Evolutionary conservation across 2,113 vertebrate genomes (phyloP).

Genomic region (Urocynchramus pylzowi): DNA sequence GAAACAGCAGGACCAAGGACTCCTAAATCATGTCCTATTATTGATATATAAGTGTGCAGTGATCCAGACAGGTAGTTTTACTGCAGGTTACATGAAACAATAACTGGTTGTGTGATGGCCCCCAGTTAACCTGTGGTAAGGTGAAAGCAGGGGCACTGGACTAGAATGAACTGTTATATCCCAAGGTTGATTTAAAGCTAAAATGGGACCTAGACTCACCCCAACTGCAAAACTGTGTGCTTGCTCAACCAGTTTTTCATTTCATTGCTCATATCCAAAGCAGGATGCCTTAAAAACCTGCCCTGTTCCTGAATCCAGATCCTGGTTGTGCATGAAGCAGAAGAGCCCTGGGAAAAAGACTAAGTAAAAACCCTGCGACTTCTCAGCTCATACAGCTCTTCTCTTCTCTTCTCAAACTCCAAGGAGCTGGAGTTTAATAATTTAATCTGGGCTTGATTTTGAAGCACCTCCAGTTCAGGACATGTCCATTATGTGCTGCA

Average conservation of each 20-base stretch:
- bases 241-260: background rate
- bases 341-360: background rate
- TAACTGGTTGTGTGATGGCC: background rate
- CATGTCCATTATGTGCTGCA: background rate
- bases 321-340: background rate
- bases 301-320: background rate
- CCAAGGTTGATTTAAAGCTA: background rate
- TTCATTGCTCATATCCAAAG: background rate
- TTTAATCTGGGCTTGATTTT: background rate
- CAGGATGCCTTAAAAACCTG: background rate
- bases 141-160: background rate
- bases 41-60: background rate
- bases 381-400: background rate
- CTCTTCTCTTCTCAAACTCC: background rate
- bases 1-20: background rate
- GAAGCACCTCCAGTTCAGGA: background rate
- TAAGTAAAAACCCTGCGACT: background rate
- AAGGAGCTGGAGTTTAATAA: background rate
- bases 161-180: background rate
- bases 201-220: background rate
- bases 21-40: background rate
- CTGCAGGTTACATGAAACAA: background rate
- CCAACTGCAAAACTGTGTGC: background rate
- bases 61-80: slow-evolving; percentile 9
- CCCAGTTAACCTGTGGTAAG: background rate